phyloP scores from a whole-genome alignment of 2,888 invertebrate species.

The Leptopterna dolabrata region DNA sequence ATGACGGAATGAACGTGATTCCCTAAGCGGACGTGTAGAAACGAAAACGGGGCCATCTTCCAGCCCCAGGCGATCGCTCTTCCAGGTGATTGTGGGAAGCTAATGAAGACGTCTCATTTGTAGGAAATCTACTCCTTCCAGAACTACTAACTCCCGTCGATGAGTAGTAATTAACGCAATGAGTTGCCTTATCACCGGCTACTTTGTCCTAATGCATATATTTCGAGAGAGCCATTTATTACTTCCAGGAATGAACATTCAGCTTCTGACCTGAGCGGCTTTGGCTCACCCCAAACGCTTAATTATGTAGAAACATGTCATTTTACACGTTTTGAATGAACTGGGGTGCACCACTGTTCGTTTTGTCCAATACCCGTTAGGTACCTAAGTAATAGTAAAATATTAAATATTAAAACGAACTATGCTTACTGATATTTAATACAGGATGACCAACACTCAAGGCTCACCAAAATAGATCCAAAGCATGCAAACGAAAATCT shows the following conservation, averaged over 20 bases:
- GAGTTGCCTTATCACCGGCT: not conserved
- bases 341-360: too few relatives aligned
- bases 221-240: not conserved
- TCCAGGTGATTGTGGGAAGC: not conserved
- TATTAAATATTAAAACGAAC: too few relatives aligned
- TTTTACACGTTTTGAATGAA: too few relatives aligned
- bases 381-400: too few relatives aligned
- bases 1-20: too few relatives aligned
- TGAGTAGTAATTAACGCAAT: not conserved
- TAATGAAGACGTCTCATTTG: conserved; percentile 3
- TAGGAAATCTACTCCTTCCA: not conserved
- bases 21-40: not conserved
- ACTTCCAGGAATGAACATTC: not conserved
- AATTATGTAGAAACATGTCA: too few relatives aligned
- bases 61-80: not conserved
- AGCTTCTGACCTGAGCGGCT: not conserved
- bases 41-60: not conserved
- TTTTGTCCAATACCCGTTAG: too few relatives aligned
- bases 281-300: too few relatives aligned
- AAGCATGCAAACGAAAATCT: too few relatives aligned
- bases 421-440: too few relatives aligned
- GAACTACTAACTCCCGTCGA: not conserved
- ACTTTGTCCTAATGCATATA: not conserved
- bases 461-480: too few relatives aligned
- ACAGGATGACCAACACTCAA: too few relatives aligned